These are phyloP conservation scores for Intellagama lesueurii DNA, from an alignment of 2,797 vertebrate species.

Conservation along the genomic window DNA sequence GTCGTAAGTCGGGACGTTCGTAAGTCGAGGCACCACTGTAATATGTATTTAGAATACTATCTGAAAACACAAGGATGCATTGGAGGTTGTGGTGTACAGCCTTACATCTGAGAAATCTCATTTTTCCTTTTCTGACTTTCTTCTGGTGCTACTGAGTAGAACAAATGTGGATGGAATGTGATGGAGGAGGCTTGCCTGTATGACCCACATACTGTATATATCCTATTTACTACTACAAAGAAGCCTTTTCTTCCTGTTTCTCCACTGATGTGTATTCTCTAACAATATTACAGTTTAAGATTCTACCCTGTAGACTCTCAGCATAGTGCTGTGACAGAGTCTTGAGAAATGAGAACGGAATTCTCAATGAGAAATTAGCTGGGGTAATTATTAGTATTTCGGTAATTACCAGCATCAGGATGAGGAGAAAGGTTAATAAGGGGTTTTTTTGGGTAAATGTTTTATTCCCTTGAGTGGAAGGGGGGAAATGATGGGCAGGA, in stretches of 20 bases:
- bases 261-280: background rate
- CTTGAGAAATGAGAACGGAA: slow-evolving; percentile 55
- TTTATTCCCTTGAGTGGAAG: slow-evolving; percentile 63
- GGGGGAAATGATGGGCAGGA: slow-evolving; percentile 58
- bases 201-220: background rate
- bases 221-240: background rate
- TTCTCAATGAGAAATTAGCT: slow-evolving; percentile 72
- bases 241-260: background rate
- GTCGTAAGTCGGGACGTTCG: too few relatives aligned
- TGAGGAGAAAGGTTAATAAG: slow-evolving; percentile 76
- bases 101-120: background rate
- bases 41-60: too few relatives aligned
- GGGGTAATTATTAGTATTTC: slow-evolving; percentile 75
- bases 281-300: accelerated
- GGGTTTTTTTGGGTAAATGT: slow-evolving; percentile 62
- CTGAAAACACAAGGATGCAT: background rate
- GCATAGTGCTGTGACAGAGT: slow-evolving; percentile 16
- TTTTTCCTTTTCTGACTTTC: background rate
- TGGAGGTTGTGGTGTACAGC: background rate
- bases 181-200: background rate
- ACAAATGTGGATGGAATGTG: background rate
- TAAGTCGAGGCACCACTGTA: too few relatives aligned
- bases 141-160: too few relatives aligned
- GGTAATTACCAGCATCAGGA: slow-evolving; percentile 73
- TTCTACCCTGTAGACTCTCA: background rate